Conservation (phyloP, 2,797 vertebrate species). For the Streptopelia turtur region DNA sequence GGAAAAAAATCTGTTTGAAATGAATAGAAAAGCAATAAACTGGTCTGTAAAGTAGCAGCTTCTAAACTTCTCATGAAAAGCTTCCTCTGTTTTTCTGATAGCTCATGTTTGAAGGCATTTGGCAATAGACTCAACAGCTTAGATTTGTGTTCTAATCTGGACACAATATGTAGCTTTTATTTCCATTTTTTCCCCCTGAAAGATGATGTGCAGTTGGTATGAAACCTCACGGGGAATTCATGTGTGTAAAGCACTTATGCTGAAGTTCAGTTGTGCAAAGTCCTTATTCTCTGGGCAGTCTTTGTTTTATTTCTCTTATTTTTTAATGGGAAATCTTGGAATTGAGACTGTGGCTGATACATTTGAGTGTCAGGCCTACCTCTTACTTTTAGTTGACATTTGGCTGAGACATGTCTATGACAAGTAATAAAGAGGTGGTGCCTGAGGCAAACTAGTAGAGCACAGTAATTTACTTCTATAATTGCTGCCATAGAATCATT, state of each 20-base stretch:
- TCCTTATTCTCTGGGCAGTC: not conserved
- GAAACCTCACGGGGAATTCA: not conserved
- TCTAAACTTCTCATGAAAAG: slow-evolving; percentile 9
- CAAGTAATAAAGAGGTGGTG: not conserved
- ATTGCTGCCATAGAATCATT: not conserved
- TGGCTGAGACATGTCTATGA: not conserved
- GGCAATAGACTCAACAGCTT: not conserved
- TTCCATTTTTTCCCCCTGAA: not conserved
- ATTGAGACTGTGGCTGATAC: not conserved
- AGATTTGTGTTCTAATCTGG: not conserved
- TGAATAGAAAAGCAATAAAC: not conserved
- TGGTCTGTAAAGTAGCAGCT: not conserved
- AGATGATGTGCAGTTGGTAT: not conserved
- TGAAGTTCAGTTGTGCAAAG: not conserved
- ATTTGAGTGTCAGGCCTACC: not conserved
- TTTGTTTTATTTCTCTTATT: not conserved
- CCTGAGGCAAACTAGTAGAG: not conserved
- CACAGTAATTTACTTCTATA: not conserved
- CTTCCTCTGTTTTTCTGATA: not conserved
- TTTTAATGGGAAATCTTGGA: not conserved
- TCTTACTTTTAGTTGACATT: not conserved
- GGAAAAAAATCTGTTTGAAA: not conserved
- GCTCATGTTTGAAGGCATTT: not conserved
- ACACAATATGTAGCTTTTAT: not conserved
- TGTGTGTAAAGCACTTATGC: not conserved